A percentile compares a stretch with the other conserved stretches of the same genome.
These are phyloP conservation scores for Tachycineta bicolor DNA, from an alignment of 2,113 vertebrate species.

Conservation along the genomic window DNA sequence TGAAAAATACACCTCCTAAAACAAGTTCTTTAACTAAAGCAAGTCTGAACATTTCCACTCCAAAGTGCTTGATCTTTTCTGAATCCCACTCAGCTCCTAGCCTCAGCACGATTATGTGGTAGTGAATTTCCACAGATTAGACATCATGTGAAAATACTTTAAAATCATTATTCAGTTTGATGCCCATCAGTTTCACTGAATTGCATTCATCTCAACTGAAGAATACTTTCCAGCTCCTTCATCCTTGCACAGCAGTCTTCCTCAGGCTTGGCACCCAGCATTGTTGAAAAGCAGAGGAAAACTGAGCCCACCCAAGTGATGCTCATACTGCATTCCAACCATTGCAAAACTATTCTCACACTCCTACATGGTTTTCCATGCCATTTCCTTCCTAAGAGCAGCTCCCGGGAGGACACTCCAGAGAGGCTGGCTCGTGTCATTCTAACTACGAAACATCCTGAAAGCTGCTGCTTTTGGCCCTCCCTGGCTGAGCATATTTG, in stretches of 20 bases:
- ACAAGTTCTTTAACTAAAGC: slow-evolving; percentile 3
- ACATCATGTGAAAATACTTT: slow-evolving; percentile 67
- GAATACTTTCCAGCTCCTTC: slow-evolving; percentile 34
- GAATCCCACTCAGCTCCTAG: slow-evolving; percentile 29
- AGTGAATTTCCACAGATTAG: slow-evolving; percentile 65
- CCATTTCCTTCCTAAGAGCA: slow-evolving; percentile 28
- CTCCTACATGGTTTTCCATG: background rate
- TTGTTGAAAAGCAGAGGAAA: slow-evolving; percentile 22
- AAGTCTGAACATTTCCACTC: slow-evolving; percentile 60
- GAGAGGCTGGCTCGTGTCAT: background rate
- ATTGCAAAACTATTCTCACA: background rate
- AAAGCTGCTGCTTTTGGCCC: background rate
- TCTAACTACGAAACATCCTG: background rate
- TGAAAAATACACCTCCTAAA: slow-evolving; percentile 33
- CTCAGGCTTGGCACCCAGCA: slow-evolving; percentile 35
- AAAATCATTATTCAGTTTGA: slow-evolving; percentile 65
- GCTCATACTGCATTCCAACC: slow-evolving; percentile 42
- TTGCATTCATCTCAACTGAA: slow-evolving; percentile 38
- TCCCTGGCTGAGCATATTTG: background rate
- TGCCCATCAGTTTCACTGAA: slow-evolving; percentile 66
- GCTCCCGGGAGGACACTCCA: background rate
- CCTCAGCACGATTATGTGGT: slow-evolving; percentile 60
- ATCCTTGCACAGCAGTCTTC: slow-evolving; percentile 12
- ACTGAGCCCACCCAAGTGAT: slow-evolving; percentile 61
- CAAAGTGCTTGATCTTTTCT: slow-evolving; percentile 47